phyloP scores from a whole-genome alignment of 2,113 vertebrate species.

The Chascanopsetta lugubris region DNA sequence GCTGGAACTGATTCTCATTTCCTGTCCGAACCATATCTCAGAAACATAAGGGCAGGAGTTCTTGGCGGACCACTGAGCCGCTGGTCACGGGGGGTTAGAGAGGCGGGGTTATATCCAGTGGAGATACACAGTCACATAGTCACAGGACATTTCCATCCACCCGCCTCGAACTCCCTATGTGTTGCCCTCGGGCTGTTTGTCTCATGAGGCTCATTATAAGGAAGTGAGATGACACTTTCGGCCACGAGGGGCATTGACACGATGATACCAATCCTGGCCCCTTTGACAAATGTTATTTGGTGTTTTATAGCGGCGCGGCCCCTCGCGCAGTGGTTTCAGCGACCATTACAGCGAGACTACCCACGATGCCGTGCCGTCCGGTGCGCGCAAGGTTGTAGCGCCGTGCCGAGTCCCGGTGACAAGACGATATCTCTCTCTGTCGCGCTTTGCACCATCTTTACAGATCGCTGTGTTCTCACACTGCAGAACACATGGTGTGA shows the following conservation, averaged over 20 bases:
- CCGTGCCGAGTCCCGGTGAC: no score
- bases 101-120: background rate
- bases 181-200: constrained; percentile 30
- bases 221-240: constrained; percentile 20
- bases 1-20: background rate
- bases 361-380: constrained; percentile 1
- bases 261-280: background rate
- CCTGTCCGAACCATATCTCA: background rate
- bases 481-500: background rate
- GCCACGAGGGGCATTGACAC: background rate
- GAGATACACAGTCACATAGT: constrained; percentile 7
- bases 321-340: constrained; percentile 22
- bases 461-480: background rate
- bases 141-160: constrained; percentile 20
- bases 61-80: constrained; percentile 2
- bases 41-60: background rate
- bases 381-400: background rate
- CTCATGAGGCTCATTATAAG: constrained; percentile 54
- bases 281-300: constrained; percentile 28
- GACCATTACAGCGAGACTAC: constrained; percentile 14
- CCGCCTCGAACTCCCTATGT: background rate
- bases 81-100: constrained; percentile 20
- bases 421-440: no score
- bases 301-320: constrained; percentile 25
- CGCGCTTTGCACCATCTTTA: no score